Base-by-base conservation (phyloP, 2,797 vertebrate species). In the Merluccius polli region DNA sequence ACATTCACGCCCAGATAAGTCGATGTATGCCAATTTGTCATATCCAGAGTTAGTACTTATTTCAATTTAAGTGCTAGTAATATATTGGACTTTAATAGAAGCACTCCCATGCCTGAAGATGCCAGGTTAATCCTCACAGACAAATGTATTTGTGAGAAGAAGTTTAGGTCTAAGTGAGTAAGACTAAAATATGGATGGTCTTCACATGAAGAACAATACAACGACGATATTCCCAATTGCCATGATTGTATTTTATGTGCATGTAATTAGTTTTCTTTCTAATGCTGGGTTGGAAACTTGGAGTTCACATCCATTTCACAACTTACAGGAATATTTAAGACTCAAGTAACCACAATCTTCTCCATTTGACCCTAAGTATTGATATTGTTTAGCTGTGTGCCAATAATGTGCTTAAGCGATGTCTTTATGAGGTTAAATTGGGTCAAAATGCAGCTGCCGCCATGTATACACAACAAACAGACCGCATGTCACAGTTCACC, bases 401-500 rank as follows among this genome's bases (percentile, higher is more conserved):
- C 63, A 31, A 24, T 65, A 7, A 30, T 67, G 31, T 74, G 59
- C 32, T 33, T 67, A 15, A 16, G 44, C 16, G 3, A 18, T n/a
- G 3, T 18, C 32, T n/a, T 44, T 16, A 32, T 69, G 29, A 69
- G 67, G 29, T 69, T 73, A 30, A 0, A 4, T 75, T 79, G 24
- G 32, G 69, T 32, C 72, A 79, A 73, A 77, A 81, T 48, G 69
- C 29, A 71, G 41, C 75, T 21, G 0, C 21, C 59, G 11, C n/a
- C 27, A 27, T 87, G 88, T 89, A 75, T 91, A 88, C 87, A 89
- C 68, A 90, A 87, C 87, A 89, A 63, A 78, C 72, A 76, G n/a
- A 63, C 41, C 41, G 85, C 83, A 38, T 86, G 83, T 12, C 32
- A 74, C 71, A 80, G 83, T 86, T 87, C 82, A 87, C 73, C 70